Evolutionary conservation across 2,113 vertebrate genomes (phyloP).

Genomic region (Nothoprocta perdicaria): DNA sequence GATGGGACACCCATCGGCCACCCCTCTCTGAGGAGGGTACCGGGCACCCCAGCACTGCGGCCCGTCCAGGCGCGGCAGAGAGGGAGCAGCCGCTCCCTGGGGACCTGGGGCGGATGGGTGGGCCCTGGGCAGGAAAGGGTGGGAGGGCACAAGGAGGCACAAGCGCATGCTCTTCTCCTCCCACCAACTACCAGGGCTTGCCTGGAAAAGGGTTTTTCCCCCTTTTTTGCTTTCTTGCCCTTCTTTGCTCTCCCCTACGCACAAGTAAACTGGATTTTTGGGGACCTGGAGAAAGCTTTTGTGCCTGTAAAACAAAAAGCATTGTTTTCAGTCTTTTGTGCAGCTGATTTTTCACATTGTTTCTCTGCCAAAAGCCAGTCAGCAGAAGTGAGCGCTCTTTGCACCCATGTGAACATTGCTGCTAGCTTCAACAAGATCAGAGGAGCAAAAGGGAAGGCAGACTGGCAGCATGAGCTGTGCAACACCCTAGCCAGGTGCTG

Average conservation of each 20-base stretch:
- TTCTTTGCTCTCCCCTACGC: neutral
- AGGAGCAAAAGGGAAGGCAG: neutral
- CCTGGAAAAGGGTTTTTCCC: neutral
- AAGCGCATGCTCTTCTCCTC: slow-evolving; percentile 13
- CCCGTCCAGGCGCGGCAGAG: neutral
- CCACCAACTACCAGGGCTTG: slow-evolving; percentile 1
- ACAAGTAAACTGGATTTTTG: neutral
- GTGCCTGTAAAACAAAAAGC: neutral
- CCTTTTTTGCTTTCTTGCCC: neutral
- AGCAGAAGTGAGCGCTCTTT: neutral
- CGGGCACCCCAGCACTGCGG: too few relatives aligned
- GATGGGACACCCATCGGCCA: neutral
- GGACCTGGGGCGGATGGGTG: slow-evolving; percentile 42
- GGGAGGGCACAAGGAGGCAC: slow-evolving; percentile 42
- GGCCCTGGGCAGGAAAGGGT: slow-evolving; percentile 55
- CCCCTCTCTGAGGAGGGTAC: too few relatives aligned
- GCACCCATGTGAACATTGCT: neutral
- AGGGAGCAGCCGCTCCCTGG: neutral
- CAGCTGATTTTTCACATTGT: neutral
- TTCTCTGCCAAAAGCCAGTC: neutral
- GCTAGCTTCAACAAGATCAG: neutral
- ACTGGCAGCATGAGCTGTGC: neutral
- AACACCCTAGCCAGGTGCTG: neutral
- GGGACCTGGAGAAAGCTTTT: fast-evolving
- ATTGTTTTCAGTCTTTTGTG: neutral